Conservation (phyloP, 2,888 invertebrate species). For the Thereva unica region DNA sequence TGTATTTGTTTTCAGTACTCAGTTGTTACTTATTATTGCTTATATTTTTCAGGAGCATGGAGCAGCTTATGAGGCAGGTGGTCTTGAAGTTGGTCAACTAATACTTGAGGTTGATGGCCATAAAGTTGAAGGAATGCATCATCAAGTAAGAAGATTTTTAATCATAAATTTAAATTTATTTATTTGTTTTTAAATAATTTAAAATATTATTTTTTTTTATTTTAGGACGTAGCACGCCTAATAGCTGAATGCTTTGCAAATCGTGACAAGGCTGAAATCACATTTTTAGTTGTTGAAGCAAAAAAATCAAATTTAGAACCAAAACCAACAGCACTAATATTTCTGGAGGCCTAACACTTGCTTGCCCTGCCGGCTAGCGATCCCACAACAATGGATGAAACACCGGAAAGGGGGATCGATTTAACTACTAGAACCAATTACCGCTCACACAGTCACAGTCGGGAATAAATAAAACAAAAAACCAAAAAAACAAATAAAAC, state of each 20-base stretch:
- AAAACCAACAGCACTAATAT: slow-evolving; percentile 87
- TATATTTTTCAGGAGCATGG: slow-evolving; percentile 77
- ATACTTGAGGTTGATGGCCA: slow-evolving; percentile 90
- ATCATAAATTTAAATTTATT: neutral
- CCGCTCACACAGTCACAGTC: slow-evolving; percentile 51
- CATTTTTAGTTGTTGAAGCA: slow-evolving; percentile 91
- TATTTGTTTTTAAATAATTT: slow-evolving; percentile 10
- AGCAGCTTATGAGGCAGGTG: slow-evolving; percentile 90
- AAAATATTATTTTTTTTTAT: slow-evolving; percentile 15
- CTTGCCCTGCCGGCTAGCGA: slow-evolving; percentile 82
- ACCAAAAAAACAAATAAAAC: slow-evolving; percentile 10
- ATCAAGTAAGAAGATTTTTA: slow-evolving; percentile 62
- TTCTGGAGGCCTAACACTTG: slow-evolving; percentile 91
- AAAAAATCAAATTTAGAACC: slow-evolving; percentile 91
- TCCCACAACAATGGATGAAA: slow-evolving; percentile 51
- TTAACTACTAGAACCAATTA: slow-evolving; percentile 51
- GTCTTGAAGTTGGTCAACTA: slow-evolving; percentile 90
- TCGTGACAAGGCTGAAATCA: slow-evolving; percentile 82
- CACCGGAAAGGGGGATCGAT: slow-evolving; percentile 56
- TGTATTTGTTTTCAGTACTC: too few relatives aligned
- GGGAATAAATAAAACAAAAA: slow-evolving; percentile 33
- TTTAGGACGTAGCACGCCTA: slow-evolving; percentile 79
- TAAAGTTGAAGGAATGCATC: slow-evolving; percentile 77
- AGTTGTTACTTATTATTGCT: neutral
- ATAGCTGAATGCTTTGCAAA: slow-evolving; percentile 94